Evolutionary conservation across 1,140 invertebrate species (phyloP), one percentile per base, ranked within the genome.

Genomic region (Drosophila asahinai): DNA sequence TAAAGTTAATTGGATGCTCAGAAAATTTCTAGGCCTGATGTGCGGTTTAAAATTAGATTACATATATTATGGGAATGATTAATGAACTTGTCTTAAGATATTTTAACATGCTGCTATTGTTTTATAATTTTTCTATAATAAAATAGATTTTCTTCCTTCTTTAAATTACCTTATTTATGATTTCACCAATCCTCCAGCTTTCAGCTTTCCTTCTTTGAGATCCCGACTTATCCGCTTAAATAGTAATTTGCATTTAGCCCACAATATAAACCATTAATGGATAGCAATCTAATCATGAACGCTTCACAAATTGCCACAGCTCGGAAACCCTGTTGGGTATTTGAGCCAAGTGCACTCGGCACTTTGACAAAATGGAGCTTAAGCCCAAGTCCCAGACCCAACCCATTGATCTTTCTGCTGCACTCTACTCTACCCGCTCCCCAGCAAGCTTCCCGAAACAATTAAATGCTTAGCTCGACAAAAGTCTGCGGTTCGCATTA

Each of bases 401-500:
- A 38, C 54, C 67, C 70, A 73, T 27, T 43, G 67, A 72, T 59
- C 66, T 22, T 11, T 22, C 27, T 8, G 52, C 38, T 17, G 66
- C 48, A 62, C 22, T 42, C 36, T 25, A 27, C 4, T 12, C n/a
- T 5, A 8, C 40, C 47, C 33, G 27, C 51, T 64, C 38, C 47
- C 51, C 64, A 75, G 77, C 49, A 45, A 59, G 48, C 86, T 73
- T 72, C 77, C 52, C 78, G 54, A 91, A 91, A 90, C 86, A 91
- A 90, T 90, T 90, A 90, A 90, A 90, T 90, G 86, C 86, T 90
- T 90, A 90, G 82, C 82, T 90, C 76, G 75, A 80, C 86, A 91
- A 89, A 89, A 90, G 86, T 90, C 86, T 90, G 86, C 82, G 86
- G 86, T 80, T 82, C 79, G 86, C 86, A 91, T 90, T 90, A 90